phyloP scores from a whole-genome alignment of 2,888 invertebrate species.

The Scotopteryx bipunctaria region DNA sequence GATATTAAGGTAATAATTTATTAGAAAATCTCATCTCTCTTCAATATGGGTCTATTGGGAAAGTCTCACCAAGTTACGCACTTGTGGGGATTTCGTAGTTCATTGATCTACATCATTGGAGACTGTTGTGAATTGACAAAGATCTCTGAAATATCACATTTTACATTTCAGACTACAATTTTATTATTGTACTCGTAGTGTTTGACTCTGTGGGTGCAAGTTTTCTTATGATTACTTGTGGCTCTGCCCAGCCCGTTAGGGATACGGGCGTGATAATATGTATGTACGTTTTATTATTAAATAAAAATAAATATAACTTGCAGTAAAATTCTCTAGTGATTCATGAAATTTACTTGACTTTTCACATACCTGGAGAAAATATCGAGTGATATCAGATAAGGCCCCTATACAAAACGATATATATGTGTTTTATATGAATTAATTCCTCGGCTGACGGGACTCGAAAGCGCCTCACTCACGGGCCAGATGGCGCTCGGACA shows the following conservation, averaged over 20 bases:
- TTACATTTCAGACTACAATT: neutral
- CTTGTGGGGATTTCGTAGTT: slow-evolving; percentile 6
- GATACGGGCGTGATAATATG: too few species aligned
- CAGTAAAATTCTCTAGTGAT: neutral
- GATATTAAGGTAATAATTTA: neutral
- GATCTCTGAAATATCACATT: neutral
- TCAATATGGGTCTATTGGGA: slow-evolving; percentile 38
- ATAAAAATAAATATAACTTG: too few species aligned
- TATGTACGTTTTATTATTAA: too few species aligned
- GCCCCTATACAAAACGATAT: slow-evolving; percentile 51
- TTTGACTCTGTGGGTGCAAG: neutral
- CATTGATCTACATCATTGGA: slow-evolving; percentile 1
- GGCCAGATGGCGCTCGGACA: slow-evolving; percentile 81
- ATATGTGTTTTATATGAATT: slow-evolving; percentile 81
- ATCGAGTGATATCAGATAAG: slow-evolving; percentile 38
- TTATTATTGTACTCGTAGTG: neutral
- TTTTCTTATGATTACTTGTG: neutral
- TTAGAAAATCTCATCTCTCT: neutral
- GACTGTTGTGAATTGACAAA: neutral
- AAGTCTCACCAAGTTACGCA: slow-evolving; percentile 11
- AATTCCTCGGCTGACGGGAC: slow-evolving; percentile 76
- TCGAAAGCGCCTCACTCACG: slow-evolving; percentile 79
- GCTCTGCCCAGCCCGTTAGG: too few species aligned
- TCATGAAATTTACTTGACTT: neutral
- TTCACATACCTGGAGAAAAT: slow-evolving; percentile 1